Percentiles rank a stretch among this genome's conserved stretches.
phyloP scores from a whole-genome alignment of 2,888 invertebrate genomes.

The Epirrhoe tristata region DNA sequence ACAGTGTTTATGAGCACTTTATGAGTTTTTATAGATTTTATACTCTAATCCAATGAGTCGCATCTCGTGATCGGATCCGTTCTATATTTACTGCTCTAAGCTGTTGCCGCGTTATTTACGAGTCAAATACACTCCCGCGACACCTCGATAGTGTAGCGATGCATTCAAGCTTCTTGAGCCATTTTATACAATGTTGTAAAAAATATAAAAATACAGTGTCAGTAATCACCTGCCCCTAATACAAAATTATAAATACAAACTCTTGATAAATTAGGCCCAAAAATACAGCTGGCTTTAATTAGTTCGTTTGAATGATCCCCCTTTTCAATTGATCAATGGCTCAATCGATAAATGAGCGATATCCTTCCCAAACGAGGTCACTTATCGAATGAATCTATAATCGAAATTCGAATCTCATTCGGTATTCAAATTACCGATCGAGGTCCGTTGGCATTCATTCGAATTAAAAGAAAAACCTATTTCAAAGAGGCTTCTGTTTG shows the following conservation, averaged over 20 bases:
- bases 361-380: conserved; percentile 81
- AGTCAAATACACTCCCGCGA: conserved; percentile 43
- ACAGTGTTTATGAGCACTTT: conserved; percentile 84
- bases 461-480: conserved; percentile 69
- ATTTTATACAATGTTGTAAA: conserved; percentile 23
- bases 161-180: conserved; percentile 22
- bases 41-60: conserved; percentile 74
- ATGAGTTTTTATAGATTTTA: conserved; percentile 83
- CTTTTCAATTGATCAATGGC: conserved; percentile 60
- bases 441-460: conserved; percentile 71
- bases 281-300: conserved; percentile 36
- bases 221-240: conserved; percentile 30
- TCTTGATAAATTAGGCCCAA: conserved; percentile 40
- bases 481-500: conserved; percentile 76
- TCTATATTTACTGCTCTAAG: conserved; percentile 67
- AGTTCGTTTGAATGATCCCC: conserved; percentile 35
- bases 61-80: conserved; percentile 77
- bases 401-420: conserved; percentile 79
- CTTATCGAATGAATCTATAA: conserved; percentile 84
- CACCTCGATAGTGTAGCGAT: conserved; percentile 29
- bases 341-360: conserved; percentile 81
- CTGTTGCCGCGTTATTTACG: conserved; percentile 66
- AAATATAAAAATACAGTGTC: conserved; percentile 23
- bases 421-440: conserved; percentile 78
- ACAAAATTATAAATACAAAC: conserved; percentile 16